Percentiles rank a stretch among this genome's conserved stretches.
Evolutionary conservation across 2,113 vertebrate species (phyloP).

Genomic region (Rhinoptilus africanus): DNA sequence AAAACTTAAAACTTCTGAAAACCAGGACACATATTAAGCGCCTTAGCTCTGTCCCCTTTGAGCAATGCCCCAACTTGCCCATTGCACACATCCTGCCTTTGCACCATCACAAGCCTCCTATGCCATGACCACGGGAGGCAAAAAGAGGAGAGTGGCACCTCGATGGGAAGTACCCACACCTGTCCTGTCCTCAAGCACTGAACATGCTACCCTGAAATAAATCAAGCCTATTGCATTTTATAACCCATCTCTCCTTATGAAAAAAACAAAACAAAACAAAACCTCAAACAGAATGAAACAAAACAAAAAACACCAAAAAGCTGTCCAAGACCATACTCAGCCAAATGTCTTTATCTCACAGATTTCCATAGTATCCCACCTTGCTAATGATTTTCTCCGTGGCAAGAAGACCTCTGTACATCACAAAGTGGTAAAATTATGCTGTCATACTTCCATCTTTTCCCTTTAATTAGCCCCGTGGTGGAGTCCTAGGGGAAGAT

Average conservation of each 20-base stretch:
- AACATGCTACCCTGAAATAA: not conserved
- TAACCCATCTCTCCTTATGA: not conserved
- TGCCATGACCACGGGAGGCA: not conserved
- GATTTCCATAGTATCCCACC: not conserved
- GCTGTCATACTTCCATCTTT: not conserved
- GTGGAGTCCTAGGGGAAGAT: not conserved
- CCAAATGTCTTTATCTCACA: not conserved
- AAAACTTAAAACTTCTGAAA: not conserved
- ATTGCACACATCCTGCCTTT: not conserved
- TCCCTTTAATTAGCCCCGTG: not conserved
- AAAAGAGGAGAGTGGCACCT: not conserved
- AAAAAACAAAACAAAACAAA: not conserved
- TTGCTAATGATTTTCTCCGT: not conserved
- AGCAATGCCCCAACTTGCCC: not conserved
- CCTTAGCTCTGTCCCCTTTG: not conserved
- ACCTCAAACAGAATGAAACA: no score
- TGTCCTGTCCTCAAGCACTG: not conserved
- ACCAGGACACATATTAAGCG: not conserved
- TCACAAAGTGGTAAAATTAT: not conserved
- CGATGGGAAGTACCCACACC: not conserved
- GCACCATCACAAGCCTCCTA: not conserved
- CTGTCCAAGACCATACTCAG: not conserved
- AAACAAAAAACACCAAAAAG: not conserved
- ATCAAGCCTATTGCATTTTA: not conserved
- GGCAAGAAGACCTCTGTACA: not conserved